Conservation (phyloP, 2,113 vertebrate genomes). For the Acanthisitta chloris region DNA sequence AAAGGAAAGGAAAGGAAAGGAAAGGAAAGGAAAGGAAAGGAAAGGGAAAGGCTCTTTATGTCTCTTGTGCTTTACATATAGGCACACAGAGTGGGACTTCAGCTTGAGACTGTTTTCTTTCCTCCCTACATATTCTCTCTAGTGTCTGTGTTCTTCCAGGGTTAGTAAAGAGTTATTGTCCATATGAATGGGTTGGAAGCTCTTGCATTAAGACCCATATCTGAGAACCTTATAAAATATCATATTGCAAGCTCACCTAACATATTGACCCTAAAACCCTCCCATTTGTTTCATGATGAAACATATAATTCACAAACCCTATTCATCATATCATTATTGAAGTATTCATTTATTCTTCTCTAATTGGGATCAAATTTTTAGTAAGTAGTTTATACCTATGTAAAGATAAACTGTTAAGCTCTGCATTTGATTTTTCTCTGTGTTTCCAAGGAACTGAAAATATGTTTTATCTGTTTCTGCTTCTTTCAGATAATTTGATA, state of each 20-base stretch:
- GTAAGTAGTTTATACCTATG: not conserved
- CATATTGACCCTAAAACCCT: not conserved
- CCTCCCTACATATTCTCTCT: not conserved
- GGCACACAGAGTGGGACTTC: not conserved
- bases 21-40: not conserved
- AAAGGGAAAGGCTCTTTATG: not conserved
- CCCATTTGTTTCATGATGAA: not conserved
- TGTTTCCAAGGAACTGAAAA: slow-evolving; percentile 39
- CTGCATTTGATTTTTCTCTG: slow-evolving; percentile 45
- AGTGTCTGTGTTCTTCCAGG: not conserved
- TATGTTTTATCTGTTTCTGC: slow-evolving; percentile 32
- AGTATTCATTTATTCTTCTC: not conserved
- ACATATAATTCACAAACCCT: not conserved
- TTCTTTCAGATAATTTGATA: slow-evolving; percentile 66
- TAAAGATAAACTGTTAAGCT: not conserved
- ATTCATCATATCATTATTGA: not conserved
- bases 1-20: not conserved
- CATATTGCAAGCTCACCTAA: not conserved
- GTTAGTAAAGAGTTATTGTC: not conserved
- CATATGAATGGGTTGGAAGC: not conserved
- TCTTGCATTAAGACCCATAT: not conserved
- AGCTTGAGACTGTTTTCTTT: not conserved
- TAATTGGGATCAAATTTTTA: not conserved
- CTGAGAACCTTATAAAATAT: not conserved
- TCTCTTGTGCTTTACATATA: not conserved